Conservation (phyloP, 2,797 vertebrate genomes). For the Argentina silus region DNA sequence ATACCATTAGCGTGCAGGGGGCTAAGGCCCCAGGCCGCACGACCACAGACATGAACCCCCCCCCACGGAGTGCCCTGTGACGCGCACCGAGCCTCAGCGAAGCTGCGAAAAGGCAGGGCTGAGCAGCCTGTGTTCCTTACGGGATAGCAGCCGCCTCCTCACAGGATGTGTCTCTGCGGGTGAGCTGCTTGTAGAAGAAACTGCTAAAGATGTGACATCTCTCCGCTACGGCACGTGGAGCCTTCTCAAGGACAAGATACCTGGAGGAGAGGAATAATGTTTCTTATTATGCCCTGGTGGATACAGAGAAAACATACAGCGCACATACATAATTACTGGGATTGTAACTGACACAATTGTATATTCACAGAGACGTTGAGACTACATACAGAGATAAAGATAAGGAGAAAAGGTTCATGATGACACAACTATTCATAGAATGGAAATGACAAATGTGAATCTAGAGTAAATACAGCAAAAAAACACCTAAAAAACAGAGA, state of each 20-base stretch:
- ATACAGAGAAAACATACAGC: neutral
- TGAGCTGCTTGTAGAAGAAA: slow-evolving; percentile 96
- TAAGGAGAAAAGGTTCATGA: too few species aligned
- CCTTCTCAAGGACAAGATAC: slow-evolving; percentile 87
- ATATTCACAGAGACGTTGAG: too few species aligned
- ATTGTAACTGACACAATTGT: too few species aligned
- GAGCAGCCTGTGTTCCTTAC: slow-evolving; percentile 83
- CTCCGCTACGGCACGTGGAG: slow-evolving; percentile 77
- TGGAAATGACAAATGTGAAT: too few species aligned
- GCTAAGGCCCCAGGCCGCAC: neutral
- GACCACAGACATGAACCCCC: slow-evolving; percentile 4
- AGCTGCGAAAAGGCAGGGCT: neutral
- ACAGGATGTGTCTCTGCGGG: slow-evolving; percentile 79
- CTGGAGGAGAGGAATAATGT: slow-evolving; percentile 64
- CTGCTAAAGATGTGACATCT: slow-evolving; percentile 93
- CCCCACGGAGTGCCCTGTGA: neutral
- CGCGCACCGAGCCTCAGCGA: neutral
- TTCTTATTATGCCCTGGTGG: neutral
- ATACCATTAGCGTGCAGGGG: neutral
- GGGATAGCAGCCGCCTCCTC: slow-evolving; percentile 76
- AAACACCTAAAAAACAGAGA: too few species aligned
- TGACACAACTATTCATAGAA: too few species aligned
- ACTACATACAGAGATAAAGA: too few species aligned
- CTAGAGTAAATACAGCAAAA: too few species aligned
- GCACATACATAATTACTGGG: too few species aligned